A percentile compares a stretch with the other conserved stretches of the same genome.
Conservation (phyloP, 2,797 vertebrate genomes). For the Tauraco hartlaubi region DNA sequence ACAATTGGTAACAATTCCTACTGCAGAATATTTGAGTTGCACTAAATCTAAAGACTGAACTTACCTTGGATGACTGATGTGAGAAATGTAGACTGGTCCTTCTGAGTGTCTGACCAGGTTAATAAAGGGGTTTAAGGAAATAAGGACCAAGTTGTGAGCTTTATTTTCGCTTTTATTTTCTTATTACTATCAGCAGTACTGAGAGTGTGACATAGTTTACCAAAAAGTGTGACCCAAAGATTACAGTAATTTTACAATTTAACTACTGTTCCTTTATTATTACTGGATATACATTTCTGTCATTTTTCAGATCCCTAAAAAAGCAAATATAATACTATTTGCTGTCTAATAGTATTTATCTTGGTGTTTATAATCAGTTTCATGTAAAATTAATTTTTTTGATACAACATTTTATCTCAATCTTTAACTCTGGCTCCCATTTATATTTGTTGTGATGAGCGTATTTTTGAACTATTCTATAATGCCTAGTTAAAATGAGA, state of each 20-base stretch:
- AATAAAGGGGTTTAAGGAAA: not conserved
- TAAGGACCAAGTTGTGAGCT: not conserved
- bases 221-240: not conserved
- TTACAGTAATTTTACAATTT: not conserved
- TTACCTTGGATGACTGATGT: not conserved
- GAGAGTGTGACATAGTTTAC: not conserved
- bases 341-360: not conserved
- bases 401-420: not conserved
- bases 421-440: not conserved
- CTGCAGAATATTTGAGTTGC: not conserved
- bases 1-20: not conserved
- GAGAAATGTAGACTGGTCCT: not conserved
- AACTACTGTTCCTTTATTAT: not conserved
- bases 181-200: not conserved
- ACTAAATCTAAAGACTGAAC: not conserved
- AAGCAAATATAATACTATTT: not conserved
- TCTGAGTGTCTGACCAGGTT: not conserved
- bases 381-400: not conserved
- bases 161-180: slow-evolving; percentile 36
- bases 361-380: not conserved
- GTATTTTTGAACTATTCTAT: not conserved
- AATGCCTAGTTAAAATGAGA: not conserved
- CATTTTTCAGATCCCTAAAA: not conserved
- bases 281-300: not conserved
- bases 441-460: not conserved